Percentiles rank a stretch among this genome's conserved stretches.
phyloP scores from a whole-genome alignment of 2,113 vertebrate genomes.

The Etia nguti region DNA sequence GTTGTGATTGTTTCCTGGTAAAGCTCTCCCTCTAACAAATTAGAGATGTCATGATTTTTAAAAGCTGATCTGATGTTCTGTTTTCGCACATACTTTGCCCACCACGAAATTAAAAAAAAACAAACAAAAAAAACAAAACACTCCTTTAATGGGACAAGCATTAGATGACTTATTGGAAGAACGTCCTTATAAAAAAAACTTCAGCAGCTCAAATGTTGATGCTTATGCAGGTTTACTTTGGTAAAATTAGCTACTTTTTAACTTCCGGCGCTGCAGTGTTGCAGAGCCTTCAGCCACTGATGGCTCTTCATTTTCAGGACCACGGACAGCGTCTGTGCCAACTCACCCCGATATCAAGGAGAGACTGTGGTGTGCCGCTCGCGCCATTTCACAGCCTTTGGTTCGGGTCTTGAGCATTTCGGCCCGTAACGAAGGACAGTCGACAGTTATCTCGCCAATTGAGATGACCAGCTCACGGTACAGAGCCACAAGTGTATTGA shows the following conservation, averaged over 20 bases:
- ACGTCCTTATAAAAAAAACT: background rate
- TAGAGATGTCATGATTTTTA: slow-evolving; percentile 16
- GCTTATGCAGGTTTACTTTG: slow-evolving; percentile 10
- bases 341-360: slow-evolving; percentile 93
- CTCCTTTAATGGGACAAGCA: background rate
- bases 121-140: background rate
- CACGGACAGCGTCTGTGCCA: slow-evolving; percentile 23
- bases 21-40: background rate
- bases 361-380: slow-evolving; percentile 89
- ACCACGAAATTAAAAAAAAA: background rate
- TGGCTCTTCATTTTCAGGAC: slow-evolving; percentile 6
- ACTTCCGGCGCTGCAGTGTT: background rate
- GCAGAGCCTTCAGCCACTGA: background rate
- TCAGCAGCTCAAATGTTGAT: background rate
- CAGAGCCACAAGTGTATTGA: slow-evolving; percentile 96
- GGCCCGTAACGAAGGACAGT: slow-evolving; percentile 82
- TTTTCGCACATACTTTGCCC: background rate
- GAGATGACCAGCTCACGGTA: slow-evolving; percentile 97
- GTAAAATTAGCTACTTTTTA: slow-evolving; percentile 1
- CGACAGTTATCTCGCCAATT: slow-evolving; percentile 88
- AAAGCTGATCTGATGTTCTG: slow-evolving; percentile 9
- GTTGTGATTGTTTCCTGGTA: slow-evolving; percentile 33
- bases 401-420: slow-evolving; percentile 92
- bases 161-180: slow-evolving; percentile 3
- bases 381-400: slow-evolving; percentile 92